phyloP scores from a whole-genome alignment of 2,797 vertebrate genomes.

The Gymnoscopelus microlampas region DNA sequence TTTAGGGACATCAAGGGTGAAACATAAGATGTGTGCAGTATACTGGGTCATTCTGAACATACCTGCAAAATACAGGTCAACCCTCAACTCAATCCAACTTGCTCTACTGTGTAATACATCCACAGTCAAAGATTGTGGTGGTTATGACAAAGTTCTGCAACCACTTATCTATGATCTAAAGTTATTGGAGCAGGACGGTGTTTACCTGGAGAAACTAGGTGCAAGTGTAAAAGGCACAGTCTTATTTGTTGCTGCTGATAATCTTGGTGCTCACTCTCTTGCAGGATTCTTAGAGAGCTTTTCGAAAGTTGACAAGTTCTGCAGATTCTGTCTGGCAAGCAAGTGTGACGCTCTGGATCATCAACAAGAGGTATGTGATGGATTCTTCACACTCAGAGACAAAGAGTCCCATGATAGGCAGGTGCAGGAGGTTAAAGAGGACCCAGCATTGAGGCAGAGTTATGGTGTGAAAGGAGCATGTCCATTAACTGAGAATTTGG shows the following conservation, averaged over 20 bases:
- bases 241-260: conserved; percentile 46
- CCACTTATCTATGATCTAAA: conserved; percentile 31
- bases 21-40: conserved; percentile 51
- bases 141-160: conserved; percentile 38
- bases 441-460: not conserved
- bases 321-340: conserved; percentile 37
- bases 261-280: conserved; percentile 43
- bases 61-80: conserved; percentile 48
- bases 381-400: conserved; percentile 29
- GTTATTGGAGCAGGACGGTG: conserved; percentile 32
- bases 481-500: conserved; percentile 28
- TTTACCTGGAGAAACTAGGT: conserved; percentile 41
- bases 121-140: conserved; percentile 34
- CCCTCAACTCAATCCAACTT: conserved; percentile 38
- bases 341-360: not conserved
- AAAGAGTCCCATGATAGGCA: conserved; percentile 40
- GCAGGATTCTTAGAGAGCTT: conserved; percentile 51
- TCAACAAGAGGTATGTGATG: conserved; percentile 38
- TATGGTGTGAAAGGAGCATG: conserved; percentile 41
- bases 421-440: conserved; percentile 32
- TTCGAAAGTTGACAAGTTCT: conserved; percentile 24
- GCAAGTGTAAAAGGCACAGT: conserved; percentile 43
- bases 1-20: conserved; percentile 30
- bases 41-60: conserved; percentile 50
- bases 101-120: conserved; percentile 33